Conservation (phyloP, 2,797 vertebrate genomes). For the Cercopithecus diana region DNA sequence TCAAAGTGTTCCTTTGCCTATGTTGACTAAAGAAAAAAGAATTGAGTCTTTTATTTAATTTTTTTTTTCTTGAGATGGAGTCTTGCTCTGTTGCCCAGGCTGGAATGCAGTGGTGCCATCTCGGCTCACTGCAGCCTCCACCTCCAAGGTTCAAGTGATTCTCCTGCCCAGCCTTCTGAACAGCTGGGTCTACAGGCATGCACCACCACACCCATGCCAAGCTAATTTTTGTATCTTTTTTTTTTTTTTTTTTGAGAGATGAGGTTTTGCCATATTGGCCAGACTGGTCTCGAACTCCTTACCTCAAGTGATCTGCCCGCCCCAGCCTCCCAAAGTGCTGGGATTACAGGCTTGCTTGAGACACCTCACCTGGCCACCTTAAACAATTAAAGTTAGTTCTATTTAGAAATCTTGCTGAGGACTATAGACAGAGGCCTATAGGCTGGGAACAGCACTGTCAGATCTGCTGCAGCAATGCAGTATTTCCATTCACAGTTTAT, state of each 20-base stretch:
- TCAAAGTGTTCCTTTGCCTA: neutral
- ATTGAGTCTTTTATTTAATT: neutral
- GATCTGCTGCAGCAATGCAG: neutral
- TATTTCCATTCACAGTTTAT: neutral
- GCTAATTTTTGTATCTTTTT: neutral
- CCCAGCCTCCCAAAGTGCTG: neutral
- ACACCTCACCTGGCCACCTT: neutral
- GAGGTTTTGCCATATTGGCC: neutral
- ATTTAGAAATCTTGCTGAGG: neutral
- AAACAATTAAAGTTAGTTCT: neutral
- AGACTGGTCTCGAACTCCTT: neutral
- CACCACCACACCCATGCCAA: neutral
- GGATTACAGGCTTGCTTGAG: neutral
- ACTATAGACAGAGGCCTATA: neutral
- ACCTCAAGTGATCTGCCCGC: neutral
- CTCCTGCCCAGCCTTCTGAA: neutral
- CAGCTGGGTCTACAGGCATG: neutral
- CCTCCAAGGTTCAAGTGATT: neutral
- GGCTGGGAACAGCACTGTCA: neutral
- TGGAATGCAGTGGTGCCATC: neutral
- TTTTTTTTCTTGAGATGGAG: neutral
- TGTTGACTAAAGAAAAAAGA: neutral
- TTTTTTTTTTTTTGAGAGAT: neutral
- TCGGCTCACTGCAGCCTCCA: neutral
- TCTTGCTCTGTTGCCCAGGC: neutral